phyloP scores from a whole-genome alignment of 2,797 vertebrate genomes.

The Sphenodon punctatus region DNA sequence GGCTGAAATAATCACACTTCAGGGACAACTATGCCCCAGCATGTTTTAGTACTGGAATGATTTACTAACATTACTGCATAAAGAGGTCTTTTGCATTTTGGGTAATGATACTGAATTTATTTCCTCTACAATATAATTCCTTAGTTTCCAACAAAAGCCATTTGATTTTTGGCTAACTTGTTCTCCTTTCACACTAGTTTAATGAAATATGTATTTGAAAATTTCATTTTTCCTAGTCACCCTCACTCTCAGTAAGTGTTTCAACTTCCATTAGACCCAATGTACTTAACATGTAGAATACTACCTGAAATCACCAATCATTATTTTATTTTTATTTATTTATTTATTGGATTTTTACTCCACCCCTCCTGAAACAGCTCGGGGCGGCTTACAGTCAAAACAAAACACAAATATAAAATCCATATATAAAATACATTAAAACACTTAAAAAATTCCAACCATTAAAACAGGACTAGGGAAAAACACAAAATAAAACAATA shows the following conservation, averaged over 20 bases:
- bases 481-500: no score
- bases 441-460: no score
- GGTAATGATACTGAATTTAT: conserved; percentile 30
- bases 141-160: background rate
- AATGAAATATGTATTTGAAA: conserved; percentile 35
- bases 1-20: background rate
- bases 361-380: no score
- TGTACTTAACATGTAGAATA: background rate
- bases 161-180: conserved; percentile 22
- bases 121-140: conserved; percentile 16
- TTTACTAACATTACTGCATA: conserved; percentile 9
- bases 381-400: no score
- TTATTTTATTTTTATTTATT: no score
- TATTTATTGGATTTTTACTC: no score
- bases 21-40: conserved; percentile 15
- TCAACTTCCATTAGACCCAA: conserved; percentile 17
- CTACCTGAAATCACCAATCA: background rate
- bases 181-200: conserved; percentile 49
- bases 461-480: no score
- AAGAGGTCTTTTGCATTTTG: conserved; percentile 28
- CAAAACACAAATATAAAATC: no score
- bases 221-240: background rate
- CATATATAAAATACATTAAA: no score
- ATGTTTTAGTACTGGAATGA: conserved; percentile 10
- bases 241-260: background rate